These are phyloP conservation scores for Sebastes fasciatus DNA, from an alignment of 2,113 vertebrate genomes.

Conservation along the genomic window DNA sequence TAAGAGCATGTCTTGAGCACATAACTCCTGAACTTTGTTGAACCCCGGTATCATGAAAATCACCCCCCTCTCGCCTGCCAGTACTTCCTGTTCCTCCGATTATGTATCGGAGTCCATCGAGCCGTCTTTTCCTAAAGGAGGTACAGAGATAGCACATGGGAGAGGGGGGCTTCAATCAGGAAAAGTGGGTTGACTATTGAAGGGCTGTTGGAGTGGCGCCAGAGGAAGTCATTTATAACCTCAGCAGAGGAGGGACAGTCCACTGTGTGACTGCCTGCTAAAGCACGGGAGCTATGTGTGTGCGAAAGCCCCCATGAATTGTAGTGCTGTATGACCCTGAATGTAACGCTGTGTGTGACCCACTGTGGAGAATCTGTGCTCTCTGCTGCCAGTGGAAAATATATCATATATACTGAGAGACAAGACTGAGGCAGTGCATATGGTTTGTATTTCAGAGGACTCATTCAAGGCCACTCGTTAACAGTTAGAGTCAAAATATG, in stretches of 20 bases:
- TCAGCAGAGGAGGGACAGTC: constrained; percentile 63
- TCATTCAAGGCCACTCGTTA: constrained; percentile 36
- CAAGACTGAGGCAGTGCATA: constrained; percentile 16
- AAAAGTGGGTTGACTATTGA: constrained; percentile 61
- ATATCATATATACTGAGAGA: constrained; percentile 30
- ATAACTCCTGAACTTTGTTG: constrained; percentile 5
- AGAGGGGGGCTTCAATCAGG: constrained; percentile 15
- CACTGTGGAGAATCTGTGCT: constrained; percentile 65
- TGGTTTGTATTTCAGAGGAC: constrained; percentile 33
- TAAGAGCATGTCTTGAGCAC: background rate
- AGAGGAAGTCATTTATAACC: constrained; percentile 82
- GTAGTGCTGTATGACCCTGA: constrained; percentile 67
- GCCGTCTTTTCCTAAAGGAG: constrained; percentile 39
- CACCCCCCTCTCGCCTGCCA: background rate
- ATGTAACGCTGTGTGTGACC: constrained; percentile 64
- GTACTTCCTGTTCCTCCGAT: constrained; percentile 28
- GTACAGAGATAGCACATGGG: constrained; percentile 31
- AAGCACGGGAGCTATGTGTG: constrained; percentile 74
- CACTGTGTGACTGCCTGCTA: constrained; percentile 61
- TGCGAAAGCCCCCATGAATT: constrained; percentile 60
- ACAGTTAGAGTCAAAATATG: constrained; percentile 35
- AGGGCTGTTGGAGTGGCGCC: constrained; percentile 58
- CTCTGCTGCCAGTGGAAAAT: constrained; percentile 57
- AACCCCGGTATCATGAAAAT: constrained; percentile 19
- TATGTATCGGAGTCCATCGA: constrained; percentile 13